Evolutionary conservation across 2,113 vertebrate species (phyloP).

Genomic region (Coptodon bakossiorum): DNA sequence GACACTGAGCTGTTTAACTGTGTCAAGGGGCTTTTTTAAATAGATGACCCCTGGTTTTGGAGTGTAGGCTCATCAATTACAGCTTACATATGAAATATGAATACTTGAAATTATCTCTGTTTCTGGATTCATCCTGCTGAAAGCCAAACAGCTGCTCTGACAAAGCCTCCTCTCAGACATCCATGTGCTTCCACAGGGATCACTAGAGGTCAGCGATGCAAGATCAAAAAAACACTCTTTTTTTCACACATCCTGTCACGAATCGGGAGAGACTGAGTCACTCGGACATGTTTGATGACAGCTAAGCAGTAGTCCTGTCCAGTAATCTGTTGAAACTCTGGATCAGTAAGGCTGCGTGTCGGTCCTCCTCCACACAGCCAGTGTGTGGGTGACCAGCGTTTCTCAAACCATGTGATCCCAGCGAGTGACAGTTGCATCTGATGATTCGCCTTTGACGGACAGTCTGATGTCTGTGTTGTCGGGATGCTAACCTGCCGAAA

Average conservation of each 20-base stretch:
- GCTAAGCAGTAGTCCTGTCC: not conserved
- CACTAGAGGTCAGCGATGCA: conserved; percentile 12
- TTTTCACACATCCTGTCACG: not conserved
- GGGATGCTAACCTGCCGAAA: not conserved
- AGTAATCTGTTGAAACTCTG: conserved; percentile 44
- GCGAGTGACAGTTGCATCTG: not conserved
- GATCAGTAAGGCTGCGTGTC: not conserved
- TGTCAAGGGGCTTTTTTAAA: not conserved
- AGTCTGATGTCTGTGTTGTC: not conserved
- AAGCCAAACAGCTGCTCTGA: conserved; percentile 2
- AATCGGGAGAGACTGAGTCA: conserved; percentile 54
- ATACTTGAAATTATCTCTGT: not conserved
- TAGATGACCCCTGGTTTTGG: not conserved
- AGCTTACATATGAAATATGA: not conserved
- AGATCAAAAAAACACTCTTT: not conserved
- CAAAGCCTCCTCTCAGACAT: conserved; percentile 9
- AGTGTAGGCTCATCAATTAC: not conserved
- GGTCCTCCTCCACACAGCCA: conserved; percentile 3
- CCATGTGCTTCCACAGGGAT: conserved; percentile 49
- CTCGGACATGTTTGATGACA: not conserved
- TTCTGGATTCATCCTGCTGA: not conserved
- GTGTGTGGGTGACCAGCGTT: conserved; percentile 5
- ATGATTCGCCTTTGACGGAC: conserved; percentile 35
- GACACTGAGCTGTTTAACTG: not conserved
- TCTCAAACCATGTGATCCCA: not conserved